Conservation (phyloP, 1,140 invertebrate species). For the Caenorhabditis remanei region DNA sequence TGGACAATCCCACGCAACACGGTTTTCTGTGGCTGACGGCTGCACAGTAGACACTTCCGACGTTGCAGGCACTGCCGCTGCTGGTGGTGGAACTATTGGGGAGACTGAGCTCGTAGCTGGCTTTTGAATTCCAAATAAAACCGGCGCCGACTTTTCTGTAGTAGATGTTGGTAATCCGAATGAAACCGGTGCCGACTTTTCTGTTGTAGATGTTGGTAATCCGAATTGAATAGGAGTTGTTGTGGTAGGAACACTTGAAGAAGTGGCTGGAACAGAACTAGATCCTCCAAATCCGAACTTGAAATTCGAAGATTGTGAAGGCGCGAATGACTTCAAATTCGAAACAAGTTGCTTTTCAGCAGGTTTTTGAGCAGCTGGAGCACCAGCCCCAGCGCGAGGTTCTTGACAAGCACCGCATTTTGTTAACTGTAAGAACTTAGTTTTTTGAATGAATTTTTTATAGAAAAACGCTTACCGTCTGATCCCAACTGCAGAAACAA, state of each 20-base stretch:
- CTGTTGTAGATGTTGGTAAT: background rate
- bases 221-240: background rate
- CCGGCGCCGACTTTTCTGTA: too few species aligned
- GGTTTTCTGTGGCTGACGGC: background rate
- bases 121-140: background rate
- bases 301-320: background rate
- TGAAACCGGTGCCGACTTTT: background rate
- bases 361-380: background rate
- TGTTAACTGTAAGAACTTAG: background rate
- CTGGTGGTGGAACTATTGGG: background rate
- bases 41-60: background rate
- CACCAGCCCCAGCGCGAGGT: background rate
- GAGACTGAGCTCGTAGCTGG: background rate
- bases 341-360: slow-evolving; percentile 23
- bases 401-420: slow-evolving; percentile 14
- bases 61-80: background rate
- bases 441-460: too few species aligned
- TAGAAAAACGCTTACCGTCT: background rate
- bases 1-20: slow-evolving; percentile 29
- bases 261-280: background rate
- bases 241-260: background rate
- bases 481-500: slow-evolving; percentile 9
- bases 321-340: slow-evolving; percentile 6
- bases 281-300: slow-evolving; percentile 34
- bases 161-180: background rate